Evolutionary conservation across 2,113 vertebrate genomes (phyloP).

Genomic region (Stictonetta naevosa): DNA sequence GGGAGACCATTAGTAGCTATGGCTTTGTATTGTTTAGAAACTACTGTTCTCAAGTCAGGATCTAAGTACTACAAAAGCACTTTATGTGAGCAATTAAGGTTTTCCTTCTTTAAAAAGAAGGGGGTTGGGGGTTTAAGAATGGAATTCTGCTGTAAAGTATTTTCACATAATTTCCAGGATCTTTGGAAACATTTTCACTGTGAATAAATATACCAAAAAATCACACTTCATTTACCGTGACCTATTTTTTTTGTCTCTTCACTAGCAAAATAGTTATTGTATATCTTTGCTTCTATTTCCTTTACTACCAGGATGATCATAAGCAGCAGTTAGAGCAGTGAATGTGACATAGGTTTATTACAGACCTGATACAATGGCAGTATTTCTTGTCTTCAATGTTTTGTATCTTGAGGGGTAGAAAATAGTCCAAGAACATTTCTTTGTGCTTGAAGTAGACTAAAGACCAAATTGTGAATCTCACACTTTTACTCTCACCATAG

Average conservation of each 20-base stretch:
- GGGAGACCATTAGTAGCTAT: neutral
- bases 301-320: neutral
- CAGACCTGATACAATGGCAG: neutral
- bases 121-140: neutral
- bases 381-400: neutral
- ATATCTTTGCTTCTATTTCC: neutral
- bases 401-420: neutral
- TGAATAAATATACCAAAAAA: neutral
- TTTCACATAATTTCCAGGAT: neutral
- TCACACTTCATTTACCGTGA: neutral
- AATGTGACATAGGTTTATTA: fast-evolving
- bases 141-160: neutral
- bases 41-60: neutral
- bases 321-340: neutral
- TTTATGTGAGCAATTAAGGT: neutral
- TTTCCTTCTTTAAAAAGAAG: neutral
- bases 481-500: neutral
- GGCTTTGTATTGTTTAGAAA: neutral
- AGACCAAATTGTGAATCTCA: neutral
- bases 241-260: neutral
- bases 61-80: neutral
- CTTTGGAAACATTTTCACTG: neutral
- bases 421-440: neutral
- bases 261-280: neutral
- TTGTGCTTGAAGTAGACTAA: neutral